These are phyloP conservation scores for Callocephalon fimbriatum DNA, from an alignment of 2,113 vertebrate species.

Conservation along the genomic window DNA sequence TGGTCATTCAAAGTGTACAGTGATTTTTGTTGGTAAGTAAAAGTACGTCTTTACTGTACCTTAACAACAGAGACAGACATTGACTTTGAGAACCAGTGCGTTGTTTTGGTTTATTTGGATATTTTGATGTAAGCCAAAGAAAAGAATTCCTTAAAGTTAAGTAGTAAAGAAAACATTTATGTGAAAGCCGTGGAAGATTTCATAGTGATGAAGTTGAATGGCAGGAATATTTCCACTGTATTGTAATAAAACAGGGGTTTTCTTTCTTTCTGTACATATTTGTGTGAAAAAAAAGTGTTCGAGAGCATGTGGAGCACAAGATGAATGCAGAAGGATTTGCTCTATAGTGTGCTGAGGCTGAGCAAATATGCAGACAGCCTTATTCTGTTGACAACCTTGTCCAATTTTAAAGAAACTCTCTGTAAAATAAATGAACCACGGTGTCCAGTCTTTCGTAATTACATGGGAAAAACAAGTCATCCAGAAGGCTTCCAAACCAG, in stretches of 20 bases:
- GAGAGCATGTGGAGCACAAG: not conserved
- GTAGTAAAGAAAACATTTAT: constrained; percentile 56
- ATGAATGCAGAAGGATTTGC: constrained; percentile 9
- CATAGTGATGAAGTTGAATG: constrained; percentile 8
- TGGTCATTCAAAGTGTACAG: not conserved
- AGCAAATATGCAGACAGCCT: constrained; percentile 5
- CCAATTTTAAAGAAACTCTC: not conserved
- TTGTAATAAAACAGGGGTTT: not conserved
- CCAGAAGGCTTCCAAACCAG: not conserved
- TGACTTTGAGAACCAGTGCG: constrained; percentile 35
- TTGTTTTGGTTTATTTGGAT: not conserved
- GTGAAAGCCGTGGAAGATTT: constrained; percentile 33
- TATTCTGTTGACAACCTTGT: not conserved
- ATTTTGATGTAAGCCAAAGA: constrained; percentile 46
- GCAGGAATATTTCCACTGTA: constrained; percentile 27
- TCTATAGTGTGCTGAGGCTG: not conserved
- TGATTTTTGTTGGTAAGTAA: constrained; percentile 52
- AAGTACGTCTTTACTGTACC: not conserved
- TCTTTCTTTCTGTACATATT: constrained; percentile 1
- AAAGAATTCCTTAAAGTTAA: constrained; percentile 61
- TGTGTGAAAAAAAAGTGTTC: not conserved
- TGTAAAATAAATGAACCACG: not conserved
- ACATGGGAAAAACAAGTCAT: not conserved
- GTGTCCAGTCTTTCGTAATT: not conserved
- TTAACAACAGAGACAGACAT: constrained; percentile 33